Base-by-base conservation (phyloP, 2,888 invertebrate species). In the Congeria kusceri region DNA sequence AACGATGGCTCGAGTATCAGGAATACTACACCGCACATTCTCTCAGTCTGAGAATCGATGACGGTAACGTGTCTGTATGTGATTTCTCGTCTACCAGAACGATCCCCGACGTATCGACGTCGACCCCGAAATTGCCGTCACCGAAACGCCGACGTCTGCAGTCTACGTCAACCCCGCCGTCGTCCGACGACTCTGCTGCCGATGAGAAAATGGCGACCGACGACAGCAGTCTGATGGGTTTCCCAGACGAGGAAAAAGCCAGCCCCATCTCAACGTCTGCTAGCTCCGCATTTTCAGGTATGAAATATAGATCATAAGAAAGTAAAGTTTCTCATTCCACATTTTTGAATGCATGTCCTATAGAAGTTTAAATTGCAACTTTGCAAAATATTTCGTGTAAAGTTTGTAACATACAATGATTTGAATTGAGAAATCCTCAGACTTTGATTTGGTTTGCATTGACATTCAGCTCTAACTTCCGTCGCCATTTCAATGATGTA, bases 131-230 rank as follows among this genome's bases (percentile, higher is more conserved):
- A 29, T 59, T 67, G 65, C 56, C 68, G 11, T 53, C 73, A 27
- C 25, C 58, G 23, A 77, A 77, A 68, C 77, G 80, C 28, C 68
- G 75, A 46, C 77, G 83, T 23, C n/a, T 75, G 23, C 67, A 74
- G 61, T 77, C 83, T n/a, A 62, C 77, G 29, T 63, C 70, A 7
- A 77, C 77, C 15, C 49, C 69, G 32, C 74, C 80, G n/a, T 71
- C 78, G 39, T 72, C 82, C 0, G 81, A 81, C 46, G 81, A 81
- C 11, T 77, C 77, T 25, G 59, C 61, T 46, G 61, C 57, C 0
- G 64, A 73, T 15, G 67, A 70, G 25, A 68, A 62, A 18, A 82
- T 72, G 65, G 59, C 62, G 29, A 63, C 65, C n/a, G 69, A 72
- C 28, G 64, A 68, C 13, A 75, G 72, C 23, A 68, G 67, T 28